These are phyloP conservation scores for Sterna hirundo DNA, from an alignment of 2,113 vertebrate species.

Conservation along the genomic window DNA sequence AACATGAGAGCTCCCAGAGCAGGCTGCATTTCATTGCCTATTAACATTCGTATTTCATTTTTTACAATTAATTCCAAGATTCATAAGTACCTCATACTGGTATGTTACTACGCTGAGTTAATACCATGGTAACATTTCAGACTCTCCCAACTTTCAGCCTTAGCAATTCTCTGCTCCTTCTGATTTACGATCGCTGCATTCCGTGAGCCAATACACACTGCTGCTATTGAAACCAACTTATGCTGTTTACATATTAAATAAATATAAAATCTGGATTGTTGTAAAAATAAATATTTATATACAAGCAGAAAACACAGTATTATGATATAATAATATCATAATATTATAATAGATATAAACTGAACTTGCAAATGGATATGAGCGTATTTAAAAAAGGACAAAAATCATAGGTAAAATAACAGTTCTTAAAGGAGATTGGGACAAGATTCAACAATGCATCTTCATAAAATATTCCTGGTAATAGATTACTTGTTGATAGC, in stretches of 20 bases:
- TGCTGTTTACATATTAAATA: background rate
- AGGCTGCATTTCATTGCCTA: background rate
- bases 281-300: background rate
- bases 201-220: background rate
- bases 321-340: background rate
- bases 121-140: background rate
- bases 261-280: background rate
- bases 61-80: constrained; percentile 4
- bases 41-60: background rate
- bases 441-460: background rate
- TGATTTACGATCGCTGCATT: accelerated
- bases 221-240: background rate
- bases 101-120: background rate
- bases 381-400: background rate
- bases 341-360: background rate
- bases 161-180: background rate
- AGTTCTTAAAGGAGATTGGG: background rate
- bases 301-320: background rate
- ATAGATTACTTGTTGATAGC: background rate
- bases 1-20: constrained; percentile 13
- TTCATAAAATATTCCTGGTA: background rate
- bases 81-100: background rate
- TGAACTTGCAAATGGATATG: background rate
- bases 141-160: background rate
- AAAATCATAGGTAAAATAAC: background rate